Evolutionary conservation across 1,140 invertebrate species (phyloP).

Genomic region (Paramacrobiotus metropolitanus): DNA sequence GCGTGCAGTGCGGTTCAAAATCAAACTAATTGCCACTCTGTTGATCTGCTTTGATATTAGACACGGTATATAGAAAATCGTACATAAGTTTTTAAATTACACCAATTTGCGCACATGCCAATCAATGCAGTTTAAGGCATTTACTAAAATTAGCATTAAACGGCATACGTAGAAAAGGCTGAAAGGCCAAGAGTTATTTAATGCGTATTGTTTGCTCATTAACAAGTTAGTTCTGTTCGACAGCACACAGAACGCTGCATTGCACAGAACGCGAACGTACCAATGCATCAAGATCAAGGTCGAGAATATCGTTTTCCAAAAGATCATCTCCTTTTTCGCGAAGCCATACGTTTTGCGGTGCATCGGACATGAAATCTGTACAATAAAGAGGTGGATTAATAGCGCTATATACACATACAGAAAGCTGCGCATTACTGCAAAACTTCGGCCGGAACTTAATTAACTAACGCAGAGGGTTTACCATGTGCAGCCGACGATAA

Average conservation of each 20-base stretch:
- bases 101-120: no score
- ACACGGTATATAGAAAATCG: no score
- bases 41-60: no score
- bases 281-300: slow-evolving; percentile 1
- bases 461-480: not conserved
- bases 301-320: not conserved
- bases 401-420: not conserved
- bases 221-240: not conserved
- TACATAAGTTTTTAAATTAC: no score
- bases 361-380: not conserved
- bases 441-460: not conserved
- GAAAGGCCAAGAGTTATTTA: not conserved
- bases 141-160: no score
- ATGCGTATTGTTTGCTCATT: not conserved
- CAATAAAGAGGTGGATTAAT: not conserved
- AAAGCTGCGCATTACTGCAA: not conserved
- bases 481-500: not conserved
- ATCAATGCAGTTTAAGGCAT: no score
- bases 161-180: no score
- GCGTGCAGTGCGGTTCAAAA: no score
- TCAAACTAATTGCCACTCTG: no score
- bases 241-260: not conserved
- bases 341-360: not conserved
- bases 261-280: not conserved
- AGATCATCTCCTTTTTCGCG: not conserved